Percentiles rank a stretch among this genome's conserved stretches.
phyloP scores from a whole-genome alignment of 92 coral and sea anemone genomes.

The Porites rus region DNA sequence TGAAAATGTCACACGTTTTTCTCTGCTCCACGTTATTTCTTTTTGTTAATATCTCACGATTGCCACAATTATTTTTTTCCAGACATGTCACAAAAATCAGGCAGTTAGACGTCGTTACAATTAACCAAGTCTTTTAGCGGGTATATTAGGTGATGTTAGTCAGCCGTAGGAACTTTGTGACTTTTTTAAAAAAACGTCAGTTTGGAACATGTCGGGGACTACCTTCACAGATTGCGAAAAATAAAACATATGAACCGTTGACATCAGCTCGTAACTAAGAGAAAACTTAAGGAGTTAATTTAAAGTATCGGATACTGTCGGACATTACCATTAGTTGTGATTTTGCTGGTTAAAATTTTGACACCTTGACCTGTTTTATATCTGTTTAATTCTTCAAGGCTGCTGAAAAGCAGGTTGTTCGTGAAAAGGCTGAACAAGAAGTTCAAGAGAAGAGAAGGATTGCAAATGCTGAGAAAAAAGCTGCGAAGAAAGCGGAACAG shows the following conservation, averaged over 20 bases:
- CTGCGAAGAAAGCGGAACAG: conserved; percentile 71
- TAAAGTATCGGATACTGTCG: background rate
- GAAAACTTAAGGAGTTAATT: background rate
- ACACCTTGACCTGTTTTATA: too few species aligned
- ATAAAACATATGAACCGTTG: background rate
- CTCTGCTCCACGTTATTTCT: background rate
- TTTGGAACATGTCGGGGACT: background rate
- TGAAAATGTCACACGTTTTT: background rate
- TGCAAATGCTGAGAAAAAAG: conserved; percentile 76
- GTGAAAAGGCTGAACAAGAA: conserved; percentile 65
- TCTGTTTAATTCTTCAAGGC: background rate
- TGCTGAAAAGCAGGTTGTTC: conserved; percentile 79
- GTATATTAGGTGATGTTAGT: too few species aligned
- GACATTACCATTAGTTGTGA: background rate
- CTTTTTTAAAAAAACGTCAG: background rate
- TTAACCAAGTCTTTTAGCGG: too few species aligned
- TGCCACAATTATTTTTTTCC: too few species aligned
- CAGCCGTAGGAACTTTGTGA: background rate
- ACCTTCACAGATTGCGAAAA: background rate
- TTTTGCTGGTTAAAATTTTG: background rate
- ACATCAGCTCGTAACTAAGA: background rate
- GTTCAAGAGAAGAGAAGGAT: conserved; percentile 66
- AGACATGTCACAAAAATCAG: too few species aligned
- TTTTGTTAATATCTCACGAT: background rate
- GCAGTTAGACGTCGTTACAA: too few species aligned